These are phyloP conservation scores for Fulmarus glacialis DNA, from an alignment of 2,113 vertebrate genomes.

Conservation along the genomic window DNA sequence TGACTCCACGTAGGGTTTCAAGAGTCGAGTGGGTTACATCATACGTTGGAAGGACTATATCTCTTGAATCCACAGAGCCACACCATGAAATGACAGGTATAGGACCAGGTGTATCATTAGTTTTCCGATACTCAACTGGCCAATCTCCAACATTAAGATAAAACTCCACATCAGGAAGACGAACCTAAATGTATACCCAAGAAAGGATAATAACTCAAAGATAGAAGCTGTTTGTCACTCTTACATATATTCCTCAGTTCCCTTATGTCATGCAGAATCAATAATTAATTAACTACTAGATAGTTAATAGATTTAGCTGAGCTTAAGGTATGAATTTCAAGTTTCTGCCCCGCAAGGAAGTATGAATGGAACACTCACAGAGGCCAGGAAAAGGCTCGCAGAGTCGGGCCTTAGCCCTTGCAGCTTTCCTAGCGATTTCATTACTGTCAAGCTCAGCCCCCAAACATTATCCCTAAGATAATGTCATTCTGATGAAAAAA, in stretches of 20 bases:
- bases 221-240: background rate
- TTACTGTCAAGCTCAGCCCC: background rate
- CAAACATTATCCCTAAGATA: background rate
- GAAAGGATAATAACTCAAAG: background rate
- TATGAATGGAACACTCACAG: background rate
- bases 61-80: conserved; percentile 86
- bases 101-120: conserved; percentile 78
- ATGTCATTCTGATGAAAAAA: background rate
- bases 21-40: conserved; percentile 92
- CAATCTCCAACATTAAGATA: conserved; percentile 94
- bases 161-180: conserved; percentile 88
- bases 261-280: background rate
- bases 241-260: background rate
- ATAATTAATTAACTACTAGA: background rate
- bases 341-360: background rate
- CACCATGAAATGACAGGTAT: conserved; percentile 93
- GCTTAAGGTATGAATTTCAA: background rate
- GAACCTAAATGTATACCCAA: conserved; percentile 74
- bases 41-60: conserved; percentile 91
- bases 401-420: background rate
- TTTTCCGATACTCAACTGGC: conserved; percentile 85
- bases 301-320: background rate
- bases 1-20: conserved; percentile 89
- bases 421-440: background rate
- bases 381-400: background rate